Base-by-base conservation (phyloP, 92 coral and sea anemone species). In the Epizoanthus illoricatus region DNA sequence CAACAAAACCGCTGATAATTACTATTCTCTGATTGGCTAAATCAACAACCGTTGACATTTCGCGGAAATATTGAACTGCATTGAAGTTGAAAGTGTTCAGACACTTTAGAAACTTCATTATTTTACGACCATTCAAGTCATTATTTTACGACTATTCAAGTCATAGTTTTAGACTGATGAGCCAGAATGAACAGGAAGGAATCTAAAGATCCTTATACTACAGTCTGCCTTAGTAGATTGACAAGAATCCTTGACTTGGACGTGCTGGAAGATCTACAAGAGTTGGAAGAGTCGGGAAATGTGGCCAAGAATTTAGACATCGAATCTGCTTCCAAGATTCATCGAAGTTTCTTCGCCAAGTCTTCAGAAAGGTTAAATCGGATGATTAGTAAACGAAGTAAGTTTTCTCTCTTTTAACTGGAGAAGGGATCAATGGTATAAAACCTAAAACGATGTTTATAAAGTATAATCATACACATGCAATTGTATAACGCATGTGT, bases 221-320 rank as follows among this genome's bases (percentile, higher is more conserved):
- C 92, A 72, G 91, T 90, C 42, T 90, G 94, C 58, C 87, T 94
- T 12, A 93, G 98, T 39, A 80, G 93, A 86, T 88, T 94, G 60
- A 89, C 97, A 4, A 81, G 97, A 81, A 73, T 94, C 42, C 88
- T 94, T 68, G 98, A 94, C 85, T 69, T 94, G 13, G 91, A 90
- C 65, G 84, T 94, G 74, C 85, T 94, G 42, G 97, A 94, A 84
- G 94, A 92, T 49, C 62, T 94, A 54, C 98, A 94, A 78, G 90
- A 86, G 55, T 91, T 91, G 23, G 98, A 92, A 87, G 89, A 92
- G 41, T 83, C 90, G 47, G 90, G 90, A 9, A 87, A 92, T 84
- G 98, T 94, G 73, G 78, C 92, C 9, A 88, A 85, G 75, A 94
- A 94, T 68, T 86, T 94, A 67, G 98, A 92, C 47, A 72, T 90